These are phyloP conservation scores for Luidia sarsii DNA, from an alignment of 53 echinoderm and acorn worm genomes.

Conservation along the genomic window DNA sequence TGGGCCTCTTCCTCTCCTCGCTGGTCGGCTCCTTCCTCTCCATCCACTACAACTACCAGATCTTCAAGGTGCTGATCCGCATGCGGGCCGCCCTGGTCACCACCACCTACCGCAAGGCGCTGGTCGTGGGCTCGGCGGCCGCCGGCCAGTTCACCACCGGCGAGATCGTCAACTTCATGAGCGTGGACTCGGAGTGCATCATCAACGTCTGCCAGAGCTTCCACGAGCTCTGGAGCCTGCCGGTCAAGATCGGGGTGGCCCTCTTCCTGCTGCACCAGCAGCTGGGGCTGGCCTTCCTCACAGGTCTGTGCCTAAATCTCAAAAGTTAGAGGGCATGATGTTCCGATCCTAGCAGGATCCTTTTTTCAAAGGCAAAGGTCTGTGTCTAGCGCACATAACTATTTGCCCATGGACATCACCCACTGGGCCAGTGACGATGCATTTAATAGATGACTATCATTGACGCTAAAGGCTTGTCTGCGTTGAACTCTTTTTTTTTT, in stretches of 20 bases:
- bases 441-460: too few relatives aligned
- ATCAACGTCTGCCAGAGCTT: slow-evolving; percentile 96
- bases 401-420: too few relatives aligned
- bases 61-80: slow-evolving; percentile 76
- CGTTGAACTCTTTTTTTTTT: too few relatives aligned
- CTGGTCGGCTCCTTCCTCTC: slow-evolving; percentile 74
- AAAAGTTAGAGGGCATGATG: too few relatives aligned
- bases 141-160: slow-evolving; percentile 83
- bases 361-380: too few relatives aligned
- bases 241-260: slow-evolving; percentile 83
- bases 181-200: slow-evolving; percentile 91
- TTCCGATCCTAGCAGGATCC: too few relatives aligned
- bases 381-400: too few relatives aligned
- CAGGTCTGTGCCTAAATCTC: too few relatives aligned
- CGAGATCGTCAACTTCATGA: slow-evolving; percentile 99
- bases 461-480: too few relatives aligned
- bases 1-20: slow-evolving; percentile 78
- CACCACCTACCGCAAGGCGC: slow-evolving; percentile 82
- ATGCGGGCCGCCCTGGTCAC: slow-evolving; percentile 87
- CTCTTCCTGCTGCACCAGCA: slow-evolving; percentile 84
- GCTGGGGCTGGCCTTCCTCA: slow-evolving; percentile 86
- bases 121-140: slow-evolving; percentile 76
- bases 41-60: slow-evolving; percentile 91
- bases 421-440: too few relatives aligned
- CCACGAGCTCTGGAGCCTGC: slow-evolving; percentile 98